These are phyloP conservation scores for Lerista edwardsae DNA, from an alignment of 2,797 vertebrate species.

Conservation along the genomic window DNA sequence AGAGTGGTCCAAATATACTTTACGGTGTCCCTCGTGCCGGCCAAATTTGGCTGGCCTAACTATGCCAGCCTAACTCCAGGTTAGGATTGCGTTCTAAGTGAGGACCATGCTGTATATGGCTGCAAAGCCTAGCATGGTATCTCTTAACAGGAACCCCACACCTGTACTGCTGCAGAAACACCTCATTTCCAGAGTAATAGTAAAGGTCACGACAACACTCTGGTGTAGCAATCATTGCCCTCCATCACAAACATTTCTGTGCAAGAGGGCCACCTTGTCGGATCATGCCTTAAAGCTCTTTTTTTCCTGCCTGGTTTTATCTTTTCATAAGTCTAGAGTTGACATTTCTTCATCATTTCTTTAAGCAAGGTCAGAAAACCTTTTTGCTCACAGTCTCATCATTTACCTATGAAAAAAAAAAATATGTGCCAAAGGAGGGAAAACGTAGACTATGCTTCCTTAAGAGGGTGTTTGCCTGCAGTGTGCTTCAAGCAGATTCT, in stretches of 20 bases:
- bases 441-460: background rate
- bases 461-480: background rate
- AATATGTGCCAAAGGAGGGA: background rate
- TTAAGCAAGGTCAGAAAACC: background rate
- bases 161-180: too few relatives aligned
- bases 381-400: background rate
- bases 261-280: background rate
- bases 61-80: too few relatives aligned
- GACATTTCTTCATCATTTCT: background rate
- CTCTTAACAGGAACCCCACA: too few relatives aligned
- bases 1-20: too few relatives aligned
- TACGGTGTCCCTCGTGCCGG: too few relatives aligned
- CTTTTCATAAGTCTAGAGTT: background rate
- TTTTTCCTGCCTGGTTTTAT: background rate
- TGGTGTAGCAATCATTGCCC: background rate
- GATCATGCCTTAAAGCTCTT: slow-evolving; percentile 1
- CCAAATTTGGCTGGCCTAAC: too few relatives aligned
- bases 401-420: background rate
- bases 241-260: background rate
- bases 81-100: too few relatives aligned
- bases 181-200: background rate
- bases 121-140: too few relatives aligned
- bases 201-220: background rate
- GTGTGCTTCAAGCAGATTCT: background rate
- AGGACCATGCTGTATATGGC: too few relatives aligned